A percentile compares a stretch with the other conserved stretches of the same genome.
Conservation (phyloP, 2,888 invertebrate genomes). For the Drosophila sordidula region DNA sequence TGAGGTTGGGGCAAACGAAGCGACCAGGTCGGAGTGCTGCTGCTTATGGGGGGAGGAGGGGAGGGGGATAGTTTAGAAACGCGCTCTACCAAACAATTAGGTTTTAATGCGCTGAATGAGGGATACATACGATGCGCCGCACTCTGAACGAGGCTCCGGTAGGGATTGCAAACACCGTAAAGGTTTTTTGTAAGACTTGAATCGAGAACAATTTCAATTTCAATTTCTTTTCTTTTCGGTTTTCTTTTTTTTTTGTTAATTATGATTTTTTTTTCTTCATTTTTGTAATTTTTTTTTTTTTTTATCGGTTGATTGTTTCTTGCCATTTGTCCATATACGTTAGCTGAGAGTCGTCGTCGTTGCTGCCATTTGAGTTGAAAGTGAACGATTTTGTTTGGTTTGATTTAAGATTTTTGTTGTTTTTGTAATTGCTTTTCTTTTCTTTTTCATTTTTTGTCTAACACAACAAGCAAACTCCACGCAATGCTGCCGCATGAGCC, state of each 20-base stretch:
- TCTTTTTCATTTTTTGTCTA: constrained; percentile 44
- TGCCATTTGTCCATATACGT: constrained; percentile 59
- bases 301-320: constrained; percentile 7
- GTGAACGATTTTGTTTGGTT: constrained; percentile 60
- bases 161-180: constrained; percentile 16
- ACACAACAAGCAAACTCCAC: constrained; percentile 71
- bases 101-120: constrained; percentile 2
- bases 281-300: constrained; percentile 13
- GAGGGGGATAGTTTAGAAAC: constrained; percentile 1
- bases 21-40: not conserved
- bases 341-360: constrained; percentile 62
- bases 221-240: constrained; percentile 12
- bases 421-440: constrained; percentile 31
- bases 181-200: constrained; percentile 20
- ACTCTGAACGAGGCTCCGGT: constrained; percentile 8
- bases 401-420: constrained; percentile 40
- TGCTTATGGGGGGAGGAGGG: not conserved
- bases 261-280: constrained; percentile 20
- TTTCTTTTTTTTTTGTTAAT: constrained; percentile 11
- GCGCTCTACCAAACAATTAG: constrained; percentile 7
- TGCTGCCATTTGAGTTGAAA: constrained; percentile 66
- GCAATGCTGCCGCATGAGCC: constrained; percentile 55
- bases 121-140: not conserved
- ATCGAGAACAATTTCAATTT: constrained; percentile 26
- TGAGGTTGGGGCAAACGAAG: not conserved